phyloP scores from a whole-genome alignment of 1,140 invertebrate genomes.

The Drosophila sturtevanti region DNA sequence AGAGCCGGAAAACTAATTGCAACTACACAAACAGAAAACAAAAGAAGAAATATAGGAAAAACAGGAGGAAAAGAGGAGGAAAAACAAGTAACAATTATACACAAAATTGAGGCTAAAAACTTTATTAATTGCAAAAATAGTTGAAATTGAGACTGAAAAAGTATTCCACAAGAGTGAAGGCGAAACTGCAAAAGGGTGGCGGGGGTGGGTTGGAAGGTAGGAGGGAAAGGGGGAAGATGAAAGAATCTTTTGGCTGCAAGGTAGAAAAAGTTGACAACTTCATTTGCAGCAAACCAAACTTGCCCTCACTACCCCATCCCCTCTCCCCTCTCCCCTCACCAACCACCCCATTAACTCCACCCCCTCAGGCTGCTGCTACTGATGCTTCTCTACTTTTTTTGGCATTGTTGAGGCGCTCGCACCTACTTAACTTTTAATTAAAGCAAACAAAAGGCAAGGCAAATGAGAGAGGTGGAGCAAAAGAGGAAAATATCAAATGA shows the following conservation, averaged over 20 bases:
- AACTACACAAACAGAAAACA: slow-evolving; percentile 65
- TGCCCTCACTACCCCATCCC: background rate
- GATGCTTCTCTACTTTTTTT: slow-evolving; percentile 23
- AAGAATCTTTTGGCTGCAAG: slow-evolving; percentile 11
- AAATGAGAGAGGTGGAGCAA: slow-evolving; percentile 5
- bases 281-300: slow-evolving; percentile 59
- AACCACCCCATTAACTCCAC: too few relatives aligned
- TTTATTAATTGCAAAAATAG: slow-evolving; percentile 80
- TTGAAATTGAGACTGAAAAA: slow-evolving; percentile 70
- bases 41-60: slow-evolving; percentile 31
- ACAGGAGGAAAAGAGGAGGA: slow-evolving; percentile 36
- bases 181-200: background rate
- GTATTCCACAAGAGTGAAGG: slow-evolving; percentile 25
- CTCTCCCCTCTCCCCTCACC: background rate
- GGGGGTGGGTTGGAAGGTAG: background rate
- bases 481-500: slow-evolving; percentile 62
- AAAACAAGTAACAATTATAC: slow-evolving; percentile 74
- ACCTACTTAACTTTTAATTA: slow-evolving; percentile 81
- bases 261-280: slow-evolving; percentile 75
- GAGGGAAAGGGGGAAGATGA: background rate
- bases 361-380: background rate
- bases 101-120: slow-evolving; percentile 79
- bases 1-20: slow-evolving; percentile 69
- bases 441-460: slow-evolving; percentile 73
- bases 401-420: slow-evolving; percentile 71